Evolutionary conservation across 2,797 vertebrate species (phyloP).

Genomic region (Pseudochromis fuscus): DNA sequence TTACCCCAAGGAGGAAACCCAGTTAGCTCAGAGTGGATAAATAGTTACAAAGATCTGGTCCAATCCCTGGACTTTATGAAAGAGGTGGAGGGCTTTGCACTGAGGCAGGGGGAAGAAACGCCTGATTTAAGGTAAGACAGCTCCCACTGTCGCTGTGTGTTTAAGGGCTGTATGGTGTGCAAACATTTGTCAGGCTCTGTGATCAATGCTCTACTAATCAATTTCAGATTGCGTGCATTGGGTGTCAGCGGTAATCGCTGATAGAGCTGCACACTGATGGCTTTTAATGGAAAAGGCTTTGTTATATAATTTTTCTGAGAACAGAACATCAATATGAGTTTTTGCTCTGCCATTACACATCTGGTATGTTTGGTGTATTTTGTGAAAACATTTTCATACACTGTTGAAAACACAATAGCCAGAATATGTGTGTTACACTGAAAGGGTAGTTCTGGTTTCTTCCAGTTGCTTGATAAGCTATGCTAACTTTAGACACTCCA

Average conservation of each 20-base stretch:
- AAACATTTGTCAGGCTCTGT: neutral
- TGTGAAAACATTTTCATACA: neutral
- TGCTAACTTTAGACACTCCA: neutral
- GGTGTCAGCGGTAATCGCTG: neutral
- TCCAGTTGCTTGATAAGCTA: neutral
- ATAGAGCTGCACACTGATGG: neutral
- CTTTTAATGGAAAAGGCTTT: neutral
- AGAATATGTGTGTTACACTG: neutral
- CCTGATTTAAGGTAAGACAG: neutral
- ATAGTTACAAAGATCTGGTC: neutral
- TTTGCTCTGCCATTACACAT: neutral
- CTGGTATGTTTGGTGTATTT: neutral
- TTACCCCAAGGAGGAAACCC: neutral
- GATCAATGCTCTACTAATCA: neutral
- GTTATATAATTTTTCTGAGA: neutral
- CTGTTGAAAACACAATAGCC: neutral
- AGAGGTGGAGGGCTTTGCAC: neutral
- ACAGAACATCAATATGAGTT: neutral
- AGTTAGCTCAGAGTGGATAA: neutral
- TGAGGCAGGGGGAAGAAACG: neutral
- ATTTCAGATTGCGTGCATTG: neutral
- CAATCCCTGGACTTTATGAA: neutral
- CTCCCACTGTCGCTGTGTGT: neutral
- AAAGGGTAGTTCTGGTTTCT: neutral
- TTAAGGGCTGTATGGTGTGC: neutral